Evolutionary conservation across 2,888 invertebrate species (phyloP), one percentile per base, ranked within the genome.

Genomic region (Steinernema hermaphroditum): DNA sequence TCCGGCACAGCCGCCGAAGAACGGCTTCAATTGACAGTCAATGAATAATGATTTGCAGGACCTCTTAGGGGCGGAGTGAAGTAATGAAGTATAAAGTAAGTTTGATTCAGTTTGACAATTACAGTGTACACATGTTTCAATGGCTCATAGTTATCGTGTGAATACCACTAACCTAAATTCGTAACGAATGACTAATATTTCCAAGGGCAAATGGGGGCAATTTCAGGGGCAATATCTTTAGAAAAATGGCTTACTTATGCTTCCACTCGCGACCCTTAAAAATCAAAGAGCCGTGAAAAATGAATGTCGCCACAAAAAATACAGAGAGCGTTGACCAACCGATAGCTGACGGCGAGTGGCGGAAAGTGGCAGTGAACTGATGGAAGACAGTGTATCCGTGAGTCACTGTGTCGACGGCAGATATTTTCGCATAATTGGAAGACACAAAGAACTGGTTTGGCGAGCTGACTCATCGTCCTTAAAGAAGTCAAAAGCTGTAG

Each of bases 391-490:
- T 54, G 54, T 22, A 54, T 27, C 24, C 54, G 54, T 62, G 62
- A 62, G 32, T 62, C 62, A 62, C 27, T 37, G n/a, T n/a, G n/a
- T 50, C 12, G 50, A 50, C 19, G 12, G 24, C 24, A 19, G 50
- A 8, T 46, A 9, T 34, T 62, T 29, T 62, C 29, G 62, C 62
- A 62, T 62, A 62, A 62, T 62, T 62, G 62, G 16, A 29, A 62
- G 62, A 62, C 32, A 8, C 46, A 32, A 62, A 62, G 32, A 62
- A 29, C 62, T 14, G 62, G 29, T 62, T 62, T 62, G 8, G 32
- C 8, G 9, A 32, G 46, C 16, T 46, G 62, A 62, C 32, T 62
- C 62, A 62, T 62, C 29, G 37, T 8, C 37, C 37, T 37, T 37
- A 37, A n/a, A 12, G 54, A 54, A 54, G 54, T 19, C 54, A 27